Evolutionary conservation across 2,797 vertebrate species (phyloP).

Genomic region (Labeo calbasu): DNA sequence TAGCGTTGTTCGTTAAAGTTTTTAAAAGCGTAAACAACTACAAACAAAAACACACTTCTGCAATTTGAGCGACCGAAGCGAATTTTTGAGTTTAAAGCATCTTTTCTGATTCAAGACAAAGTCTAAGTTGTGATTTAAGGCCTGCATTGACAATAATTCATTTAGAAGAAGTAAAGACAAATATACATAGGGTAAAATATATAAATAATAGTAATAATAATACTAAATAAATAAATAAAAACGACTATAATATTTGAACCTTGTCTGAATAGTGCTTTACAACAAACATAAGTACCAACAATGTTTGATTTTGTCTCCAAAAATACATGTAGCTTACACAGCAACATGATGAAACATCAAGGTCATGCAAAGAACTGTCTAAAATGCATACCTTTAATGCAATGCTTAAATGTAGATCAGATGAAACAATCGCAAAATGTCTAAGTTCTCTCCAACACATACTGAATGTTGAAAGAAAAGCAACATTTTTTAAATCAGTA

Average conservation of each 20-base stretch:
- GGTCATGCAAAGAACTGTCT: background rate
- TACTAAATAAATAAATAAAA: background rate
- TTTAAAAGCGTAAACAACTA: background rate
- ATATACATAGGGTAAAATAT: background rate
- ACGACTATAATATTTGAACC: background rate
- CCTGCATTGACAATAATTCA: background rate
- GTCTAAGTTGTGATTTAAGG: background rate
- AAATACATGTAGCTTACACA: background rate
- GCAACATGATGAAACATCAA: background rate
- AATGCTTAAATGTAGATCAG: too few relatives aligned
- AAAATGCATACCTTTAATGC: background rate
- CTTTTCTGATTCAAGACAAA: background rate
- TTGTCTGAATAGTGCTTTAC: background rate
- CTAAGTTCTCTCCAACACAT: background rate
- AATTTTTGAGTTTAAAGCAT: background rate
- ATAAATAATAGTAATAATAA: too few relatives aligned
- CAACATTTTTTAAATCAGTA: slow-evolving; percentile 11
- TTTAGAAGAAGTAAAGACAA: background rate
- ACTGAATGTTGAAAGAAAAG: background rate
- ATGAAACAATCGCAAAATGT: too few relatives aligned
- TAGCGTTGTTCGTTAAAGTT: background rate
- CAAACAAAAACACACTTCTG: background rate
- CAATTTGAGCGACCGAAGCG: background rate
- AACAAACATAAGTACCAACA: background rate
- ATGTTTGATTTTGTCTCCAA: background rate